Evolutionary conservation across 2,888 invertebrate species (phyloP).

Genomic region (Troglohyphantes excavatus): DNA sequence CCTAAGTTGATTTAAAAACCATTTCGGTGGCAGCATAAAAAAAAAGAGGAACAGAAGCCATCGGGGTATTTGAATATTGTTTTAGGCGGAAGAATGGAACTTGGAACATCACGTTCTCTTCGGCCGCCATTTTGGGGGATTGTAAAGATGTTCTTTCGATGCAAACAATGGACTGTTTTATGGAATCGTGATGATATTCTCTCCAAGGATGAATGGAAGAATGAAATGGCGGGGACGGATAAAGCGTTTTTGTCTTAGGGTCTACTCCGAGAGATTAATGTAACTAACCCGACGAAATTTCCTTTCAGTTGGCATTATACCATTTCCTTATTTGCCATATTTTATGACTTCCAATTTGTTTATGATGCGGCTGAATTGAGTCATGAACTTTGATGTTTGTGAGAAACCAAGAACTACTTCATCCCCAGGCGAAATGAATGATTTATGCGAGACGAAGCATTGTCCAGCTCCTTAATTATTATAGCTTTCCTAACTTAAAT

Average conservation of each 20-base stretch:
- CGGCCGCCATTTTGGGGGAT: neutral
- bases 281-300: neutral
- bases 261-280: slow-evolving; percentile 15
- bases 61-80: slow-evolving; percentile 24
- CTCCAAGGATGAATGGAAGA: neutral
- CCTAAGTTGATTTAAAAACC: slow-evolving; percentile 51
- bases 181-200: slow-evolving; percentile 30
- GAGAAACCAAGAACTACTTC: too few species aligned
- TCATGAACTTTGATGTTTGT: too few species aligned
- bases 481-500: too few species aligned
- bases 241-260: slow-evolving; percentile 30
- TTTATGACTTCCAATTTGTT: neutral
- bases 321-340: neutral
- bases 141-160: slow-evolving; percentile 14
- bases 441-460: too few species aligned
- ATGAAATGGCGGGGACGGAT: neutral
- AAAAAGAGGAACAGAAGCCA: slow-evolving; percentile 7
- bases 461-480: too few species aligned
- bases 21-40: neutral
- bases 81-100: neutral
- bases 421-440: too few species aligned
- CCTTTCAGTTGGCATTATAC: neutral
- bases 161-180: slow-evolving; percentile 36
- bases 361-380: too few species aligned
- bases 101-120: too few species aligned